A percentile compares a stretch with the other conserved stretches of the same genome.
Evolutionary conservation across 35 echinoderm and acorn worm species (phyloP).

Genomic region (Amphiura filiformis): DNA sequence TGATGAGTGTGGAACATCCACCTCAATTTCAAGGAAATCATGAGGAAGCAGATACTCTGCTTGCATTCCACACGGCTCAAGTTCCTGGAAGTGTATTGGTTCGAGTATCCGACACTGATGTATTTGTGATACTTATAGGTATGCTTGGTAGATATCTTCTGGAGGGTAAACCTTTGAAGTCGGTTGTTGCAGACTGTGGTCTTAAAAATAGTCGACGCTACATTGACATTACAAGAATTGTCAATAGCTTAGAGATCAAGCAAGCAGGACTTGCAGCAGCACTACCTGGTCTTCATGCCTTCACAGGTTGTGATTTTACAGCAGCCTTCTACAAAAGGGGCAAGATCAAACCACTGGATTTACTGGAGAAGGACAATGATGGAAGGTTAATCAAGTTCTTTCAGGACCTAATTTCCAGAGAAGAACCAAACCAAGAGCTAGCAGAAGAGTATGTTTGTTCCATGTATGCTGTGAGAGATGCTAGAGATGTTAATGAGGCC

Average conservation of each 20-base stretch:
- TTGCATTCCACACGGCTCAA: conserved; percentile 54
- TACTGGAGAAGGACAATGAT: conserved; percentile 1
- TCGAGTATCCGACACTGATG: conserved; percentile 71
- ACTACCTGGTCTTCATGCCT: conserved; percentile 58
- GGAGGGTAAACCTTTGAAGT: conserved; percentile 12
- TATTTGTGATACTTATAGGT: conserved; percentile 61
- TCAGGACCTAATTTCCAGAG: background rate
- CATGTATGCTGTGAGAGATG: background rate
- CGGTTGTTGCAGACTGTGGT: conserved; percentile 60
- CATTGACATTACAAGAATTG: conserved; percentile 65
- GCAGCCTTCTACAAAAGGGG: conserved; percentile 49
- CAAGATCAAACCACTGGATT: background rate
- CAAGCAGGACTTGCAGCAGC: conserved; percentile 47
- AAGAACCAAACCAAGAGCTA: background rate
- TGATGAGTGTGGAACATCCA: background rate
- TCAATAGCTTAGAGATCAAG: conserved; percentile 7
- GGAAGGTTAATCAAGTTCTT: background rate
- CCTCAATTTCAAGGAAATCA: conserved; percentile 66
- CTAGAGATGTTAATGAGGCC: background rate
- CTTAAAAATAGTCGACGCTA: conserved; percentile 36
- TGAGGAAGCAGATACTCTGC: conserved; percentile 70
- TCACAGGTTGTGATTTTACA: conserved; percentile 74
- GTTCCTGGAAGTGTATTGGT: conserved; percentile 39
- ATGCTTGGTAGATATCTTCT: conserved; percentile 25
- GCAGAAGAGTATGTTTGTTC: background rate